phyloP scores from a whole-genome alignment of 2,888 invertebrate species.

The Pyrrhia umbra region DNA sequence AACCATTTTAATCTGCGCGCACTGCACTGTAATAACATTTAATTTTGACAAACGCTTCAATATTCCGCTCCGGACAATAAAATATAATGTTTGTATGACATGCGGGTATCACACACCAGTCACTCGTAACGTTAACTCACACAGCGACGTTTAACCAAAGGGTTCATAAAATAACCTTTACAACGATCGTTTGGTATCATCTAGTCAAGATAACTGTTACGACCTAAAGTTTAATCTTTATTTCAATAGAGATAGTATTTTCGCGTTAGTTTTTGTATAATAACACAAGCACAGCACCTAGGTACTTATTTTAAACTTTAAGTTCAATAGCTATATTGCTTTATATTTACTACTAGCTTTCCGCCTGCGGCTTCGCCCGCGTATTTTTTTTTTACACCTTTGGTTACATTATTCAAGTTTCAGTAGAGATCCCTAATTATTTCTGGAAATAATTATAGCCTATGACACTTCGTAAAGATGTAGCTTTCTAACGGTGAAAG shows the following conservation, averaged over 20 bases:
- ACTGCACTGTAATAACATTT: neutral
- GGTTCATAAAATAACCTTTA: slow-evolving; percentile 33
- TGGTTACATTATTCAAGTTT: too few relatives aligned
- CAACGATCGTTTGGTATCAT: slow-evolving; percentile 9
- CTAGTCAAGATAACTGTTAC: neutral
- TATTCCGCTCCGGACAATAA: slow-evolving; percentile 6
- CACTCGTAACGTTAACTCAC: slow-evolving; percentile 6
- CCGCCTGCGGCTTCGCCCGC: too few relatives aligned
- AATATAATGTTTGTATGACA: slow-evolving; percentile 7
- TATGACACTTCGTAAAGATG: too few relatives aligned
- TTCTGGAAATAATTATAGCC: too few relatives aligned
- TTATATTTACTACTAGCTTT: too few relatives aligned
- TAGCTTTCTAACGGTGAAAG: too few relatives aligned
- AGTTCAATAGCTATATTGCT: too few relatives aligned
- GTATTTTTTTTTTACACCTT: too few relatives aligned
- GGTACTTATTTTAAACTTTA: too few relatives aligned
- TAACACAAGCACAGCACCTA: too few relatives aligned
- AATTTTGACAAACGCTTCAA: slow-evolving; percentile 1
- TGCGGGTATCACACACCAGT: slow-evolving; percentile 20
- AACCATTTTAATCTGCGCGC: neutral
- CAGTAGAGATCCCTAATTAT: too few relatives aligned
- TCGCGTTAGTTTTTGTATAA: too few relatives aligned
- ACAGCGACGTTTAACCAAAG: slow-evolving; percentile 9
- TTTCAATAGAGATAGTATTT: slow-evolving; percentile 7
- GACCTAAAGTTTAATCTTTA: slow-evolving; percentile 17